Conservation (phyloP, 2,113 vertebrate species). For the Labeo catla region DNA sequence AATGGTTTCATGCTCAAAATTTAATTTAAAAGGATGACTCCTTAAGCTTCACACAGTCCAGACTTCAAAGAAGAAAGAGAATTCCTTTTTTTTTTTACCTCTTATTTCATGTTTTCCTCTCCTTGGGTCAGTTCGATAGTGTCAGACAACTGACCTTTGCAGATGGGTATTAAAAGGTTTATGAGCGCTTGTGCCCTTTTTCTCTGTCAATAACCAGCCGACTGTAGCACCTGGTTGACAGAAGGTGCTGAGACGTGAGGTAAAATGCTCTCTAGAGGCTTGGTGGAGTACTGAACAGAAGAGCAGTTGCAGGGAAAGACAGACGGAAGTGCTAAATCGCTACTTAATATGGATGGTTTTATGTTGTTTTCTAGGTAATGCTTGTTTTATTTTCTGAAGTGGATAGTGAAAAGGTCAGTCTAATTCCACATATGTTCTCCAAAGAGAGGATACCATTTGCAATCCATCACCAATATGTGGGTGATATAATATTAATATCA, state of each 20-base stretch:
- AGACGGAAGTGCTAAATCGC: constrained; percentile 1
- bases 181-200: constrained; percentile 56
- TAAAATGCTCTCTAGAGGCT: constrained; percentile 8
- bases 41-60: not conserved
- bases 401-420: not conserved
- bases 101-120: constrained; percentile 70
- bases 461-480: not conserved
- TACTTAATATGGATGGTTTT: constrained; percentile 29
- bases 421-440: not conserved
- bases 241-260: constrained; percentile 27
- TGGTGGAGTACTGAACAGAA: not conserved
- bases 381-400: not conserved
- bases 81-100: not conserved
- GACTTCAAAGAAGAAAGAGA: not conserved
- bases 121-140: constrained; percentile 75
- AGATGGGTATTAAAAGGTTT: constrained; percentile 58
- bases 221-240: constrained; percentile 44
- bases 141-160: constrained; percentile 78
- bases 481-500: not conserved
- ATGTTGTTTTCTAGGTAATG: not conserved
- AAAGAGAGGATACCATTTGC: not conserved
- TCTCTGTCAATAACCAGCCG: constrained; percentile 53
- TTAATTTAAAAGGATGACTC: not conserved
- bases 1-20: not conserved
- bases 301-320: not conserved